Conservation (phyloP, 2,113 vertebrate genomes). For the Naja naja region DNA sequence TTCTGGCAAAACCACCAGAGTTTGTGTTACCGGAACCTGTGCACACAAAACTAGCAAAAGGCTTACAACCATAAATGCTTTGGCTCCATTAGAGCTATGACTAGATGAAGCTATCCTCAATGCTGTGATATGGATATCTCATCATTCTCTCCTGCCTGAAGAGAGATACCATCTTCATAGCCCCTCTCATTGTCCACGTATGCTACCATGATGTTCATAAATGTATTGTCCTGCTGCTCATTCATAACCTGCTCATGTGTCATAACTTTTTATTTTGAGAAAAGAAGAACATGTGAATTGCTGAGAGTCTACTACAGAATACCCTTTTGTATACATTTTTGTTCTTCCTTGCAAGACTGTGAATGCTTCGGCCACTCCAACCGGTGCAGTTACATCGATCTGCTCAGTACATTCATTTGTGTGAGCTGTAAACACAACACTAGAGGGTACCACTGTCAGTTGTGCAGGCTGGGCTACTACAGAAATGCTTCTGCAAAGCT, state of each 20-base stretch:
- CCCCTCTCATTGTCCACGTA: constrained; percentile 71
- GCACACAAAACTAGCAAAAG: constrained; percentile 65
- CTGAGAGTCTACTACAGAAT: constrained; percentile 75
- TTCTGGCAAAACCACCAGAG: background rate
- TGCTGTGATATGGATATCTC: constrained; percentile 54
- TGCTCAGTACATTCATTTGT: constrained; percentile 98
- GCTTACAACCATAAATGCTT: constrained; percentile 78
- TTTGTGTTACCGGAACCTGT: constrained; percentile 29
- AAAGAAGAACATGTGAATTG: constrained; percentile 80
- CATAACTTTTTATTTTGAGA: constrained; percentile 52
- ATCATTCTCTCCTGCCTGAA: constrained; percentile 75
- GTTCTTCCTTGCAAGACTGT: constrained; percentile 95
- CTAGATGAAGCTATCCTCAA: constrained; percentile 46
- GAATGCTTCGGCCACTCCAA: constrained; percentile 99
- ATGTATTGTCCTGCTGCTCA: constrained; percentile 65
- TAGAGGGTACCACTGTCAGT: constrained; percentile 99
- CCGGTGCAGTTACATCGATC: constrained; percentile 99
- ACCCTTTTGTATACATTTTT: constrained; percentile 77
- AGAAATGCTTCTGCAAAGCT: constrained; percentile 97
- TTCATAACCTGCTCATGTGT: constrained; percentile 68
- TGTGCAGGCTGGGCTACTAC: constrained; percentile 99
- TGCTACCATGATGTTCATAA: constrained; percentile 57
- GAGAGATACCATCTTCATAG: constrained; percentile 66
- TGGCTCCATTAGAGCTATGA: constrained; percentile 68
- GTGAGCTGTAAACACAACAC: constrained; percentile 99